Base-by-base conservation (phyloP, 2,113 vertebrate genomes). In the Fulmarus glacialis region DNA sequence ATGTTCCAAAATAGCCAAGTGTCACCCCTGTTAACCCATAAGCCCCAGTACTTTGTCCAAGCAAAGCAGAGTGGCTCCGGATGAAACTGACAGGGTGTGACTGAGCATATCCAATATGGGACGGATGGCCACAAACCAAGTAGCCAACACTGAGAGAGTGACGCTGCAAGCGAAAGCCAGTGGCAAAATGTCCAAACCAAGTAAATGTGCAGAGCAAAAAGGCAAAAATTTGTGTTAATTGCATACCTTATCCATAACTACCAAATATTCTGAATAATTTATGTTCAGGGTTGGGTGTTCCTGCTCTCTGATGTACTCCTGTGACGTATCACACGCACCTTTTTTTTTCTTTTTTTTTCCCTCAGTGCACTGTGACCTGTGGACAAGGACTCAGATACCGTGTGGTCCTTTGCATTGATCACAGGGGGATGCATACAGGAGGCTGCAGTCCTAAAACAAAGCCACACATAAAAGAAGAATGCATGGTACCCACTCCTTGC, bases 391-490 rank as follows among this genome's bases (percentile, higher is more conserved):
- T 99, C 83, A 98, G 99, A 93, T 99, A 99, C 94, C 98, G 99
- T 47, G 99, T 99, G 74, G 99, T 99, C 75, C 98, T 99, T 53
- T 99, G 99, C 97, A 99, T 99, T 62, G 99, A 99, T 96, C 98
- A 99, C 96, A 98, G 99, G 52, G 99, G 99, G 7, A 98, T 99
- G 82, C 99, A 99, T 59, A 99, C 99, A 9, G 99, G 99, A 63
- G 99, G 99, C 56, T 99, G 99, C 91, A 99, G 98, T 89, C 97
- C 99, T 62, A 99, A 99, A 97, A 99, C 99, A 95, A 99, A 99
- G 95, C 99, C 99, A 47, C 99, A 99, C 97, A 99, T 99, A 94
- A 99, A 99, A 95, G 99, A 99, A 97, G 99, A 99, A 97, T 99
- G 99, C 73, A 94, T 99, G 30, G 98, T 99, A 42, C 98, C 99